A percentile compares a stretch with the other conserved stretches of the same genome.
Evolutionary conservation across 2,888 invertebrate species (phyloP).

Genomic region (Cephalotes varians): DNA sequence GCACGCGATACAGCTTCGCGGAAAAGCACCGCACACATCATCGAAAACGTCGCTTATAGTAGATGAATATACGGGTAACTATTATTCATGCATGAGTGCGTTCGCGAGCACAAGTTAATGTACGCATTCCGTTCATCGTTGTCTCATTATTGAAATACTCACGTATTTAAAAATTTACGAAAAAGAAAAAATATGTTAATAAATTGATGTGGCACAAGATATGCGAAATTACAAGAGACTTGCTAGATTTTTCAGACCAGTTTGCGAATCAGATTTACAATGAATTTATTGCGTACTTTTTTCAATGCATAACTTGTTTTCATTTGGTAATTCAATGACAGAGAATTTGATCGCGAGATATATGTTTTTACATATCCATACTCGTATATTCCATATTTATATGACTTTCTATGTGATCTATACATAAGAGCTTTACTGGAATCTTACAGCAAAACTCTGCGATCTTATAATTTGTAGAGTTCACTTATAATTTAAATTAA

Average conservation of each 20-base stretch:
- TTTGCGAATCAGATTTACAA: background rate
- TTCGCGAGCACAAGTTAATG: conserved; percentile 60
- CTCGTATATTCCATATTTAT: background rate
- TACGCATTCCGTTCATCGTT: conserved; percentile 27
- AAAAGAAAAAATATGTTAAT: background rate
- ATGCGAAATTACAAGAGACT: background rate
- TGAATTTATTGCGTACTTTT: no score
- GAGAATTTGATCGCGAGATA: conserved; percentile 20
- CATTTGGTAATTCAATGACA: conserved; percentile 16
- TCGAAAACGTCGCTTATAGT: conserved; percentile 60
- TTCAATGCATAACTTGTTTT: conserved; percentile 30
- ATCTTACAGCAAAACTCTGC: background rate
- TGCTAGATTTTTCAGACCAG: background rate
- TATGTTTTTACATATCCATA: background rate
- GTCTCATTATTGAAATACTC: conserved; percentile 26
- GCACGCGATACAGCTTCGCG: conserved; percentile 79
- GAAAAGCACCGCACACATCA: conserved; percentile 70
- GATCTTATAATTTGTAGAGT: no score
- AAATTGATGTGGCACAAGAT: background rate
- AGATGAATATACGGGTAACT: conserved; percentile 77
- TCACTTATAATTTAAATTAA: conserved; percentile 1
- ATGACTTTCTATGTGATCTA: no score
- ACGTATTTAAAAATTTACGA: background rate
- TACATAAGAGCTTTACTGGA: background rate
- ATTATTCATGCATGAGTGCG: conserved; percentile 78